A percentile compares a stretch with the other conserved stretches of the same genome.
These are phyloP conservation scores for Xestia xanthographa DNA, from an alignment of 2,888 invertebrate species.

Conservation along the genomic window DNA sequence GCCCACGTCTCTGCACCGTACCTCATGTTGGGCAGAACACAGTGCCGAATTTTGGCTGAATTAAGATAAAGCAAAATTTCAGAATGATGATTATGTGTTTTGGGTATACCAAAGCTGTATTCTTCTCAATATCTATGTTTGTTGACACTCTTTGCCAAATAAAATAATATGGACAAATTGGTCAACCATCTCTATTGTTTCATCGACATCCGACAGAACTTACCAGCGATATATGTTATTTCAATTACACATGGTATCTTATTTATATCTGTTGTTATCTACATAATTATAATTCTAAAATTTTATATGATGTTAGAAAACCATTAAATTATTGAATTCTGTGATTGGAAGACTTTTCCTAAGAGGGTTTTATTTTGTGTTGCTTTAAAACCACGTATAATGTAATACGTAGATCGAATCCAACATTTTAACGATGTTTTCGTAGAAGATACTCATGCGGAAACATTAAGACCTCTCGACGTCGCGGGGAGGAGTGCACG, in stretches of 20 bases:
- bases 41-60: background rate
- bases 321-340: background rate
- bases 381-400: background rate
- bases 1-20: too few species aligned
- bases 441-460: conserved; percentile 82
- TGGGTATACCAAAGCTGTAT: background rate
- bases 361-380: background rate
- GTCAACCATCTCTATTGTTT: background rate
- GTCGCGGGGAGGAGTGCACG: conserved; percentile 75
- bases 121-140: background rate
- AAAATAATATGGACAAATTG: background rate
- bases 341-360: background rate
- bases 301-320: background rate
- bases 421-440: conserved; percentile 77
- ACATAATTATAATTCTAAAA: background rate
- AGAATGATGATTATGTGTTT: background rate
- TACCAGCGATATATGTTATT: background rate
- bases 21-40: too few species aligned
- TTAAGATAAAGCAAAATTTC: too few species aligned
- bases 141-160: background rate
- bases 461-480: conserved; percentile 81
- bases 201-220: background rate
- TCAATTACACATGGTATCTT: background rate
- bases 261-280: background rate
- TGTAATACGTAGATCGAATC: conserved; percentile 35